These are phyloP conservation scores for Frankliniella fusca DNA, from an alignment of 2,888 invertebrate species.

Conservation along the genomic window DNA sequence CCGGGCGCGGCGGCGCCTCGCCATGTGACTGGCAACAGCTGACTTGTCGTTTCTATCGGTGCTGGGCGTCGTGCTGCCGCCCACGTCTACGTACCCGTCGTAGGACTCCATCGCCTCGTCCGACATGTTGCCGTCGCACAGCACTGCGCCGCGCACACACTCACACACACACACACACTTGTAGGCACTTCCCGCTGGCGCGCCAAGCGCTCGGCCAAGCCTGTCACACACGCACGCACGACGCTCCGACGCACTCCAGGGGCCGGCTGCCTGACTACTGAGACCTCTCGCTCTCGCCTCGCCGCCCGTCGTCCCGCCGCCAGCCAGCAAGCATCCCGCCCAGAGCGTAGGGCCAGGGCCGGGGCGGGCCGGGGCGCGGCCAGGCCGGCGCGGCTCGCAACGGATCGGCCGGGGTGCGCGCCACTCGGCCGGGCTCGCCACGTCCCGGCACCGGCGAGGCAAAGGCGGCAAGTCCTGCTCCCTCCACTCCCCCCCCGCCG, in stretches of 20 bases:
- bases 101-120: slow-evolving; percentile 21
- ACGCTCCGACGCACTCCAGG: background rate
- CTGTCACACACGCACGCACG: background rate
- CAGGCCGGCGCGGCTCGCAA: background rate
- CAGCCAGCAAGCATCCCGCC: background rate
- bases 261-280: slow-evolving; percentile 2
- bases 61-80: slow-evolving; percentile 51
- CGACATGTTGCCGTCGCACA: slow-evolving; percentile 1
- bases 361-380: background rate
- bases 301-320: background rate
- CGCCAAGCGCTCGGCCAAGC: background rate
- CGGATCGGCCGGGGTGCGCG: background rate
- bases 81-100: slow-evolving; percentile 40
- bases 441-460: background rate
- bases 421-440: slow-evolving; percentile 7
- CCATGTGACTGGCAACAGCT: slow-evolving; percentile 14
- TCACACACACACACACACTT: background rate
- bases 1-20: slow-evolving; percentile 22
- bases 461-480: background rate
- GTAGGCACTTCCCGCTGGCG: background rate
- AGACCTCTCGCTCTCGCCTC: background rate
- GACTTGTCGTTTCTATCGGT: background rate
- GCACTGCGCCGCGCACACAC: background rate
- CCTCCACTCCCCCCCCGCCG: background rate
- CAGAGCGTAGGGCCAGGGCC: too few relatives aligned